Evolutionary conservation across 1,140 invertebrate species (phyloP), one percentile per base, ranked within the genome.

Genomic region (Zaprionus vittiger): DNA sequence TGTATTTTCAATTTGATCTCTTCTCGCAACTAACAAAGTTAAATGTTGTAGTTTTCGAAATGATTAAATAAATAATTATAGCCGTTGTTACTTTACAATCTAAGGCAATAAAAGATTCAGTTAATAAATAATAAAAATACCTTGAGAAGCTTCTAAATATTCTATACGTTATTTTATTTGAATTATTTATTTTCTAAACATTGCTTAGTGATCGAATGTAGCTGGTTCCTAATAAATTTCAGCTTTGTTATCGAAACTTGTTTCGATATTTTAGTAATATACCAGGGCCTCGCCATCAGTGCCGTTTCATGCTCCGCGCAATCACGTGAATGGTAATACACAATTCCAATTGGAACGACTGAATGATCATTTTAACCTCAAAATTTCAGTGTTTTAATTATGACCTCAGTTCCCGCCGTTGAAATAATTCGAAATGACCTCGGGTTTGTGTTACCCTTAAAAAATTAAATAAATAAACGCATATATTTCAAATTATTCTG

Each of bases 401-500:
- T 7, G 31, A 15, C 4, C 14, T 38, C 9, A 17, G 28, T 57
- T 34, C 28, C 28, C 28, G n/a, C 12, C 11, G 2, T n/a, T 3
- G 17, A 17, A 34, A 20, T 24, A 5, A 34, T 38, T 44, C 5
- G 15, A 38, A 38, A 34, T 34, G 9, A 34, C 9, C 2, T 11
- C 31, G 9, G 9, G 11, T 31, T 31, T 7, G 28, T 2, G 28
- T 31, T 31, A 7, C 28, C 28, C 28, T 31, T 34, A 11, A 11
- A 34, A 34, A 34, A 34, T 34, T 2, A 34, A 34, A 3, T 31
- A 52, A 65, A 37, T 7, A 61, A 61, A 12, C 3, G 6, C 5
- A 47, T 47, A n/a, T 72, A 61, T 72, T 66, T 76, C 55, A 76
- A 72, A 64, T 72, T 60, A 44, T 83, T 87, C 74, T 78, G 26